Evolutionary conservation across 2,113 vertebrate genomes (phyloP).

Genomic region (Takifugu bimaculatus): DNA sequence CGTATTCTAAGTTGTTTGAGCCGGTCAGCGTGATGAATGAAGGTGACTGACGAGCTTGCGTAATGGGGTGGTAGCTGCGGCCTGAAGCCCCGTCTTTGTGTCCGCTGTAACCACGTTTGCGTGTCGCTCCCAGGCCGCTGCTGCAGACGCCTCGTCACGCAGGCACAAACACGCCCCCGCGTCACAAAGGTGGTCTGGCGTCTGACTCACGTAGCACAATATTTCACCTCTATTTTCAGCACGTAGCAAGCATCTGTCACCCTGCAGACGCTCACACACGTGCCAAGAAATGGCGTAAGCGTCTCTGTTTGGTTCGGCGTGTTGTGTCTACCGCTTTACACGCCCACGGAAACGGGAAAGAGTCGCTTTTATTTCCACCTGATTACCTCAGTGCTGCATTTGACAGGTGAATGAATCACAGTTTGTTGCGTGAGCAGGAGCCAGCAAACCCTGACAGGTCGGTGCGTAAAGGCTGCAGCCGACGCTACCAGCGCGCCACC

Average conservation of each 20-base stretch:
- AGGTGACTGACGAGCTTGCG: neutral
- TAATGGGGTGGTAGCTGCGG: conserved; percentile 20
- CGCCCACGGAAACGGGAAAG: no score
- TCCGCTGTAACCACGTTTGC: conserved; percentile 21
- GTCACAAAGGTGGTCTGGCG: conserved; percentile 21
- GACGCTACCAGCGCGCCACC: no score
- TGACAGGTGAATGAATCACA: neutral
- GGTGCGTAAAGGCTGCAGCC: no score
- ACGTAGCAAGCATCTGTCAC: neutral
- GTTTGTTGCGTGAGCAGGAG: no score
- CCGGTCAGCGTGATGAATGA: no score
- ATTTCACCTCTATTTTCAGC: conserved; percentile 18
- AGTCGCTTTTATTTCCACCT: neutral
- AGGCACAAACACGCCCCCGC: conserved; percentile 19
- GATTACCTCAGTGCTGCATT: neutral
- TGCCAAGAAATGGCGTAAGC: neutral
- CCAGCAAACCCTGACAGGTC: no score
- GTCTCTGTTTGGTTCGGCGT: neutral
- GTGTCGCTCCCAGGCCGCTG: neutral
- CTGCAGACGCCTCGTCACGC: conserved; percentile 44
- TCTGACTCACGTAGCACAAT: conserved; percentile 10
- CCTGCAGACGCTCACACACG: neutral
- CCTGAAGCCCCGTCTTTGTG: conserved; percentile 4
- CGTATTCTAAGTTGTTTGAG: no score
- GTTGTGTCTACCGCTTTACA: neutral